Percentiles rank a stretch among this genome's conserved stretches.
Evolutionary conservation across 2,888 invertebrate species (phyloP).

Genomic region (Dendrolimus pini): DNA sequence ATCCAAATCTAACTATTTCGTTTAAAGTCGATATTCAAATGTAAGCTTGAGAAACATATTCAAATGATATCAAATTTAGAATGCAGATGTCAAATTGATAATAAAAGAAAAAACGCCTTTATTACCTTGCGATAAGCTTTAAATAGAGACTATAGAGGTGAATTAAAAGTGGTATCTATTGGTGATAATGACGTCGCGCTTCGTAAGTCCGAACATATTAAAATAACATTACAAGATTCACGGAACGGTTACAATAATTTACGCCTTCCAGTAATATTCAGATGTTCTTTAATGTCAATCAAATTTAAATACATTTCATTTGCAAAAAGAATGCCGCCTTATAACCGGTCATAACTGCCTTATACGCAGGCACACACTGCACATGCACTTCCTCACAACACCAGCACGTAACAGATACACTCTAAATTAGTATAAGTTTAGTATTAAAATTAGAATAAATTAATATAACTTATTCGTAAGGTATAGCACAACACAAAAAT

Average conservation of each 20-base stretch:
- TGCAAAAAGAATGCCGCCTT: no score
- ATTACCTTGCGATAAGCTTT: constrained; percentile 10
- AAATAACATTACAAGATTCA: constrained; percentile 67
- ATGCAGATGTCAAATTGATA: constrained; percentile 3
- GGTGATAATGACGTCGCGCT: constrained; percentile 69
- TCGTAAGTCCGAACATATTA: constrained; percentile 53
- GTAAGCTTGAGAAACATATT: constrained; percentile 25
- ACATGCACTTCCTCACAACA: no score
- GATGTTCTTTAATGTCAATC: constrained; percentile 30
- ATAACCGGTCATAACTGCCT: no score
- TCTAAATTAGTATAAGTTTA: no score
- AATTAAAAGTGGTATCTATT: constrained; percentile 18
- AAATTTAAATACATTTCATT: constrained; percentile 15
- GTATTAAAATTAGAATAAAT: no score
- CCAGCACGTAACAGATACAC: no score
- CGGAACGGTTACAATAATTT: constrained; percentile 59
- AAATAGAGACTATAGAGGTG: constrained; percentile 5
- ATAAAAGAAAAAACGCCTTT: constrained; percentile 20
- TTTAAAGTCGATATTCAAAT: constrained; percentile 36
- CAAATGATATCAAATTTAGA: constrained; percentile 11
- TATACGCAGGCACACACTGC: no score
- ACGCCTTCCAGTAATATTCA: constrained; percentile 31
- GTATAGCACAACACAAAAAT: no score
- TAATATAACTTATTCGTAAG: no score
- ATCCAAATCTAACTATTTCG: not conserved